Evolutionary conservation across 1,140 invertebrate genomes (phyloP).

Genomic region (Theocolax elegans): DNA sequence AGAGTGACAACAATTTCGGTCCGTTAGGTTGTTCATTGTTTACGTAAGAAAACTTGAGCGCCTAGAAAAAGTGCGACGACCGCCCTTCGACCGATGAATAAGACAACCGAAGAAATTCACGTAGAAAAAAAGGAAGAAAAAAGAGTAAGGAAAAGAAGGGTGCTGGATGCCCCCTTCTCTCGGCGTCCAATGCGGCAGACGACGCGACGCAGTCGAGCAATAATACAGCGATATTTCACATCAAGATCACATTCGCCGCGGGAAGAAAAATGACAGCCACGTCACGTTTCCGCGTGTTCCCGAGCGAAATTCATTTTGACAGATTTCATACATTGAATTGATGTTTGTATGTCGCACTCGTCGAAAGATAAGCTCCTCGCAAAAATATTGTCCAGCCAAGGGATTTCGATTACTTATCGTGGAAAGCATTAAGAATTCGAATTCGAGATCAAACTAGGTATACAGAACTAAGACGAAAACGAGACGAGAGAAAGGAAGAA

Average conservation of each 20-base stretch:
- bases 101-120: conserved; percentile 48
- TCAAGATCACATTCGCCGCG: conserved; percentile 63
- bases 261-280: conserved; percentile 65
- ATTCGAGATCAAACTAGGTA: not conserved
- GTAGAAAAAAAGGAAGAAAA: conserved; percentile 38
- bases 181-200: conserved; percentile 45
- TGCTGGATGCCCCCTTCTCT: conserved; percentile 43
- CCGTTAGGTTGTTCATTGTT: no score
- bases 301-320: conserved; percentile 67
- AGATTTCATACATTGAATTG: conserved; percentile 69
- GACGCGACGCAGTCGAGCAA: conserved; percentile 57
- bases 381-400: conserved; percentile 37
- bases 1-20: no score
- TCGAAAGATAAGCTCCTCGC: conserved; percentile 55
- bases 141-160: conserved; percentile 39
- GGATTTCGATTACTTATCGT: conserved; percentile 30
- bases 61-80: not conserved
- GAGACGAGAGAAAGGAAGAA: not conserved
- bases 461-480: not conserved
- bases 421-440: conserved; percentile 8
- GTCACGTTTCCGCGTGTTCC: conserved; percentile 55
- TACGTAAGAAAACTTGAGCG: not conserved
- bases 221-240: conserved; percentile 68
- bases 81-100: conserved; percentile 35
- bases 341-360: conserved; percentile 64